Evolutionary conservation across 2,797 vertebrate genomes (phyloP), one percentile per base, ranked within the genome.

Genomic region (Sorex maritimensis): DNA sequence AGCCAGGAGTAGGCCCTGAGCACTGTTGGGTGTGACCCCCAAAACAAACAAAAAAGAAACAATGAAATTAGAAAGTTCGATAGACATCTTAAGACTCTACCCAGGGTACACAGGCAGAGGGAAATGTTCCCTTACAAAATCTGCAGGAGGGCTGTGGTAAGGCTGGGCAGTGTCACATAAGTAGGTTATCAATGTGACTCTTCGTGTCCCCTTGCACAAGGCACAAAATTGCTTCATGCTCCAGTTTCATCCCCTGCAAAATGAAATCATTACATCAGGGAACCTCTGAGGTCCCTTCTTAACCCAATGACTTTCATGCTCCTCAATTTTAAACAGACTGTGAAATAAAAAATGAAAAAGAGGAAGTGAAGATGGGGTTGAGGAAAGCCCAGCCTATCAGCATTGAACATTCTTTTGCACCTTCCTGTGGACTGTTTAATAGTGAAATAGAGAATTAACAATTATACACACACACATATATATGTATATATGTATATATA

Each of bases 341-440:
- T 81, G 63, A 91, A 91, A 67, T 4, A 24, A 71, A 71, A 95
- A 93, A 90, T 52, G n/a, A 13, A 84, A 86, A 92, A 86, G 86
- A 88, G 91, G 93, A 96, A 95, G 75, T 75, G 23, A 58, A 78
- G 34, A 15, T 68, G 80, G 13, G 24, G 67, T 11, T 4, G 55
- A 38, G 58, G 17, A 82, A 74, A 82, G 63, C 19, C 46, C 65
- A 41, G 65, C 23, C 12, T 65, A 17, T 68, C 74, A 72, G 55
- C 67, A 38, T 4, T 84, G 38, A 89, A 61, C 6, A 30, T 74
- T 86, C 85, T 87, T 85, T 69, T 61, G 85, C 41, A n/a, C 28
- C 41, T 92, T 73, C 28, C 71, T 85, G 44, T 52, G 38, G 24
- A 30, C 41, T 78, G 26, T 75, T 88, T 52, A 72, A 86, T 61